Conservation (phyloP, 2,888 invertebrate species). For the Nephrocerus scutellatus region DNA sequence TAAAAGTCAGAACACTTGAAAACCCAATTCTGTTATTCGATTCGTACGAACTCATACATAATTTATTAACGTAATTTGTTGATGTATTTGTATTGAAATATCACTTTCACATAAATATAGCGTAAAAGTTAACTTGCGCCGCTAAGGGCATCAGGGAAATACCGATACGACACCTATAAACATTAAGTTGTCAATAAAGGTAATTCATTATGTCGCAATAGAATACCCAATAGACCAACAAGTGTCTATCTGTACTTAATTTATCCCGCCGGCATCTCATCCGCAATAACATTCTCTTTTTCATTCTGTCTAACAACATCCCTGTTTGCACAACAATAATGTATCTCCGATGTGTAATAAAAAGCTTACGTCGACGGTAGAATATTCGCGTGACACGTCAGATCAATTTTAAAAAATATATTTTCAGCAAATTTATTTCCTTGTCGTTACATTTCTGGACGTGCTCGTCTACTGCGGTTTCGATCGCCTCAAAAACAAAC, state of each 20-base stretch:
- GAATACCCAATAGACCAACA: slow-evolving; percentile 35
- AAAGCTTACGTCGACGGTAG: too few species aligned
- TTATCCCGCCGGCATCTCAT: slow-evolving; percentile 9
- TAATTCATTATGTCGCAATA: slow-evolving; percentile 47
- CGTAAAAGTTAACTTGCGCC: background rate
- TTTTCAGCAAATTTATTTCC: slow-evolving; percentile 41
- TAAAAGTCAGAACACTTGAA: too few species aligned
- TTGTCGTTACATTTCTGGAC: slow-evolving; percentile 39
- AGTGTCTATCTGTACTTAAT: slow-evolving; percentile 27
- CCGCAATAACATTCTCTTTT: background rate
- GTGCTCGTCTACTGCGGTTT: too few species aligned
- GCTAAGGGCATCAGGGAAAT: background rate
- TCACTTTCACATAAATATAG: background rate
- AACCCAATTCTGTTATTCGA: too few species aligned
- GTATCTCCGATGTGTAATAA: slow-evolving; percentile 37
- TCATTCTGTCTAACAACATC: slow-evolving; percentile 27
- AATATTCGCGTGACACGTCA: slow-evolving; percentile 40
- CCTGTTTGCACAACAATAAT: too few species aligned
- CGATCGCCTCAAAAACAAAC: too few species aligned
- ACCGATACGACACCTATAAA: slow-evolving; percentile 40
- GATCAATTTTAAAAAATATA: slow-evolving; percentile 42
- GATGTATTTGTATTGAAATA: slow-evolving; percentile 32
- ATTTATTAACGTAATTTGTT: slow-evolving; percentile 27
- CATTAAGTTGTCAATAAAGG: slow-evolving; percentile 48
- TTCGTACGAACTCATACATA: slow-evolving; percentile 33